phyloP scores from a whole-genome alignment of 2,797 vertebrate species.

The Peromyscus attwateri region DNA sequence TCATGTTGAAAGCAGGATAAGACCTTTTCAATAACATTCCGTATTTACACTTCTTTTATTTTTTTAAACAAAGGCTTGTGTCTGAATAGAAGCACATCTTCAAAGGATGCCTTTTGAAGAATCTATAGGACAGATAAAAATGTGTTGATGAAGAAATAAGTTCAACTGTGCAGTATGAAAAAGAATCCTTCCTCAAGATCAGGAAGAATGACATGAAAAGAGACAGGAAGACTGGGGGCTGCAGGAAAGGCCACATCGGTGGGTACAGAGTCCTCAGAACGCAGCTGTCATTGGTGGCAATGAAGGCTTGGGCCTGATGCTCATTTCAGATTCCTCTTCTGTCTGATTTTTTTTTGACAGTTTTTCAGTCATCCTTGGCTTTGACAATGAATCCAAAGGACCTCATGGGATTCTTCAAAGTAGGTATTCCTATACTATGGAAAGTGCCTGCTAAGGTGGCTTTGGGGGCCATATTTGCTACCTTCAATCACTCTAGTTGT shows the following conservation, averaged over 20 bases:
- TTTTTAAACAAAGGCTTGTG: constrained; percentile 83
- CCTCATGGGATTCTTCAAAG: background rate
- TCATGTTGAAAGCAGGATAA: constrained; percentile 84
- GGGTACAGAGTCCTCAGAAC: background rate
- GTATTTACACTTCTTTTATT: constrained; percentile 80
- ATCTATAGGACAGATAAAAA: constrained; percentile 83
- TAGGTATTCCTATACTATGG: constrained; percentile 16
- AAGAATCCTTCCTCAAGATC: constrained; percentile 65
- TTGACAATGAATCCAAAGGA: background rate
- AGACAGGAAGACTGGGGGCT: background rate
- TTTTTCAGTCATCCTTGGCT: background rate
- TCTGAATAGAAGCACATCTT: constrained; percentile 77
- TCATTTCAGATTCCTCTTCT: constrained; percentile 12
- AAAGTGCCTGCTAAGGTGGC: background rate
- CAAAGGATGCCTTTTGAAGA: constrained; percentile 84
- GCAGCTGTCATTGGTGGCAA: background rate
- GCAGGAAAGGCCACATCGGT: constrained; percentile 33
- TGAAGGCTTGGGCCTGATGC: constrained; percentile 25
- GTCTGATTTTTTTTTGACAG: background rate
- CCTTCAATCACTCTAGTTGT: constrained; percentile 50
- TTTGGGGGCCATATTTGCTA: background rate
- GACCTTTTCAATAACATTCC: constrained; percentile 71
- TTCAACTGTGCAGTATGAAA: constrained; percentile 79
- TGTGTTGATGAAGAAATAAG: constrained; percentile 86
- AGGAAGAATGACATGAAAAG: constrained; percentile 84